Percentiles rank a stretch among this genome's conserved stretches.
These are phyloP conservation scores for Nasonia giraulti DNA, from an alignment of 1,140 invertebrate species.

Conservation along the genomic window DNA sequence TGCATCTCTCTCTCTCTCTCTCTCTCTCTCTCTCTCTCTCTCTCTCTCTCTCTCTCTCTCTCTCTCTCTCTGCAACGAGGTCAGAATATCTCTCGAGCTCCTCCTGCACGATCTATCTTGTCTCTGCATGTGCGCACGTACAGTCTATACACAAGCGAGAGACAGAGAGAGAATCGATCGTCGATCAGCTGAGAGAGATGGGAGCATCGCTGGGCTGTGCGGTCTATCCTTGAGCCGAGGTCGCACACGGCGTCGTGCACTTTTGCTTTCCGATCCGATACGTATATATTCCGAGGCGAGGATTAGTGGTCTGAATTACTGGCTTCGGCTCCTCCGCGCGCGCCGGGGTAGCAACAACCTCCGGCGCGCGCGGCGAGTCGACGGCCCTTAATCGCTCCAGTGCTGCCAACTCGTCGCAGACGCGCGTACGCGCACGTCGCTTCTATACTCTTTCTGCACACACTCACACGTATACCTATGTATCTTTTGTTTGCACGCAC, in stretches of 20 bases:
- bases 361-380: background rate
- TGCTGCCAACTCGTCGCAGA: conserved; percentile 17
- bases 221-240: background rate
- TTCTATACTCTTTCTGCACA: background rate
- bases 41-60: background rate
- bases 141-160: background rate
- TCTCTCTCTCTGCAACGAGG: background rate
- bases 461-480: background rate
- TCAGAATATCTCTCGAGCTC: conserved; percentile 3
- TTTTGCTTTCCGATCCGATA: background rate
- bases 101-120: background rate
- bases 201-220: background rate
- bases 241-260: background rate
- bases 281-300: background rate
- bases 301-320: background rate
- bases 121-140: background rate
- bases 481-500: background rate
- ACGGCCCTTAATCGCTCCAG: conserved; percentile 31
- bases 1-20: background rate
- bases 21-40: background rate
- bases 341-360: conserved; percentile 31
- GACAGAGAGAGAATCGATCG: background rate
- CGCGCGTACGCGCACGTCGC: background rate
- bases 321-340: background rate
- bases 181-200: background rate